Percentiles rank a stretch among this genome's conserved stretches.
These are phyloP conservation scores for Catharus bicknelli DNA, from an alignment of 2,113 vertebrate species.

Conservation along the genomic window DNA sequence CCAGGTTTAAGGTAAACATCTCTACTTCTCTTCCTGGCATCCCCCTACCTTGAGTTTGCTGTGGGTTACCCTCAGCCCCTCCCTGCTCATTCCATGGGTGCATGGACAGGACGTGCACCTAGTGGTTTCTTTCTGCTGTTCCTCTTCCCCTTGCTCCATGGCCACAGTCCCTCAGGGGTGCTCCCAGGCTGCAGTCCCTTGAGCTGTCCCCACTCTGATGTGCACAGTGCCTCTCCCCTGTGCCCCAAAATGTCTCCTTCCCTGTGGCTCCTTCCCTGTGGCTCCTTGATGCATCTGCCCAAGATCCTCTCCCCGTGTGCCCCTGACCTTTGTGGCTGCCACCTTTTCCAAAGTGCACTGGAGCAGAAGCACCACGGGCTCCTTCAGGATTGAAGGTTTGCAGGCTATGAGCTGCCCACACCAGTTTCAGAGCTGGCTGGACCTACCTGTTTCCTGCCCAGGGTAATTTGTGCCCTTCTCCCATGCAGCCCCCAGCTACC, in stretches of 20 bases:
- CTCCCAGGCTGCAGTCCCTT: not conserved
- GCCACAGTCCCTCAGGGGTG: not conserved
- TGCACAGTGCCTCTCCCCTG: not conserved
- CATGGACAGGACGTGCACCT: not conserved
- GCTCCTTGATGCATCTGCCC: not conserved
- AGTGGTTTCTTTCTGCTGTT: not conserved
- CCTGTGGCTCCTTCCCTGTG: not conserved
- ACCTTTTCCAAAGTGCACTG: not conserved
- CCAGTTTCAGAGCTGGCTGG: not conserved
- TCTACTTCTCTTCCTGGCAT: not conserved
- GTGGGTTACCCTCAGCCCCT: not conserved
- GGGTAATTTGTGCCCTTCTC: not conserved
- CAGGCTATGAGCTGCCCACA: not conserved
- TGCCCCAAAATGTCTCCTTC: not conserved
- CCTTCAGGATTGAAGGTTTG: rapidly evolving
- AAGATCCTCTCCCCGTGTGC: not conserved
- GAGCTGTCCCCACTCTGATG: not conserved
- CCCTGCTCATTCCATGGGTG: rapidly evolving
- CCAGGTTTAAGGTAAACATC: not conserved
- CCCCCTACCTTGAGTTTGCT: not conserved
- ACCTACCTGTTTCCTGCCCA: not conserved
- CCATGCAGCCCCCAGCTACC: not conserved
- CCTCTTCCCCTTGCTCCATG: not conserved
- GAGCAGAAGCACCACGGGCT: not conserved
- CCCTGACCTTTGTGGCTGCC: not conserved